A percentile compares a stretch with the other conserved stretches of the same genome.
These are phyloP conservation scores for Chesias legatella DNA, from an alignment of 2,888 invertebrate species.

Conservation along the genomic window DNA sequence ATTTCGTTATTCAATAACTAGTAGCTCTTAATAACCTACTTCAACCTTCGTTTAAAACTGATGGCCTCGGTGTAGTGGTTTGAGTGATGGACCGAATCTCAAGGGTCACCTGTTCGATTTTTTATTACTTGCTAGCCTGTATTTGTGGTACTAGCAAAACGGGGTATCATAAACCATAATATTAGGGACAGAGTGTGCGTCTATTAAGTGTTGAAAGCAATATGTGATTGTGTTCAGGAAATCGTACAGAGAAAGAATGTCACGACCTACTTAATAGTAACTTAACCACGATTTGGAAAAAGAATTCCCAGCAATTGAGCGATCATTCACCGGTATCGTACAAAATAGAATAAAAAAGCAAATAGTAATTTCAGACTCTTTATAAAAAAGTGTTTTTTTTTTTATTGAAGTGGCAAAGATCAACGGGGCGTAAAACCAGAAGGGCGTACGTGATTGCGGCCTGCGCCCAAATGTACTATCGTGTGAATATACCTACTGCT, in stretches of 20 bases:
- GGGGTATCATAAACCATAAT: too few species aligned
- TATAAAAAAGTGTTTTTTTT: constrained; percentile 36
- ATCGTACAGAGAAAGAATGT: constrained; percentile 12
- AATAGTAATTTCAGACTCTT: constrained; percentile 34
- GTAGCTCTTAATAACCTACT: not conserved
- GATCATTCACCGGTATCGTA: constrained; percentile 30
- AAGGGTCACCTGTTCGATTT: too few species aligned
- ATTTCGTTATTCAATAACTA: constrained; percentile 26
- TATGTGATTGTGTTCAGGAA: too few species aligned
- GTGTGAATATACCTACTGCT: constrained; percentile 47
- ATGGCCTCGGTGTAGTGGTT: too few species aligned
- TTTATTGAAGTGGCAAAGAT: constrained; percentile 31
- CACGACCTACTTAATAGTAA: constrained; percentile 24
- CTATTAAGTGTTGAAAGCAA: too few species aligned
- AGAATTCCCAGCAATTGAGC: constrained; percentile 38
- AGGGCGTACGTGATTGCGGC: constrained; percentile 53
- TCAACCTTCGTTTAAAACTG: too few species aligned
- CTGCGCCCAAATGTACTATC: constrained; percentile 49
- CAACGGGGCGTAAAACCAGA: constrained; percentile 74
- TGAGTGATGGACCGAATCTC: too few species aligned
- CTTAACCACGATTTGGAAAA: constrained; percentile 14
- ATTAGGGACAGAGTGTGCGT: too few species aligned
- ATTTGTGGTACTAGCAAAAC: too few species aligned
- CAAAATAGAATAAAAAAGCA: constrained; percentile 35
- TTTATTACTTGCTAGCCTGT: too few species aligned